Evolutionary conservation across 2,797 vertebrate genomes (phyloP).

Genomic region (Crenichthys baileyi): DNA sequence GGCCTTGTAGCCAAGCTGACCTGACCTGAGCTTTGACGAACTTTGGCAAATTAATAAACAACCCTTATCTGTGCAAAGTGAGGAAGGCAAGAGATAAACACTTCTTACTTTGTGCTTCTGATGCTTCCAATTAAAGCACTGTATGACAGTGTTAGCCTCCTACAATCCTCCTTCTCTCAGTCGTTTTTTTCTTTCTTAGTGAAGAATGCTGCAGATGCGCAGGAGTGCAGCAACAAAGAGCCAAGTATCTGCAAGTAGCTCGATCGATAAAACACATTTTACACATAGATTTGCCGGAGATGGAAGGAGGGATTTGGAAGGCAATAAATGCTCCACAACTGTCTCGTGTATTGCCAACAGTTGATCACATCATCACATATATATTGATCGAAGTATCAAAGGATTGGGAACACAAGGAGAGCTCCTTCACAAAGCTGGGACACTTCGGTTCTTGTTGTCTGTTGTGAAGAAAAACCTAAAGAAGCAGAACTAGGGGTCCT

Average conservation of each 20-base stretch:
- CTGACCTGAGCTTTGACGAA: constrained; percentile 64
- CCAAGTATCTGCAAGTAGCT: constrained; percentile 33
- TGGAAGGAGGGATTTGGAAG: constrained; percentile 32
- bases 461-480: constrained; percentile 17
- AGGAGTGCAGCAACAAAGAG: constrained; percentile 53
- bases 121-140: constrained; percentile 64
- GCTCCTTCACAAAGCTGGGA: constrained; percentile 19
- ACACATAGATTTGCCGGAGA: constrained; percentile 33
- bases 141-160: constrained; percentile 45
- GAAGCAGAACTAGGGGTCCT: constrained; percentile 14
- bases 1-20: constrained; percentile 61
- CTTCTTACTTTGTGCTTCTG: constrained; percentile 45
- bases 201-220: constrained; percentile 24
- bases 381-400: constrained; percentile 56
- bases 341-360: constrained; percentile 39
- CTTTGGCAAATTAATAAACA: constrained; percentile 65
- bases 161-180: not conserved
- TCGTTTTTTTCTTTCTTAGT: constrained; percentile 12
- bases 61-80: constrained; percentile 54
- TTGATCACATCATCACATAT: constrained; percentile 69
- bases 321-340: constrained; percentile 46
- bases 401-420: constrained; percentile 11
- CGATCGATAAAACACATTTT: constrained; percentile 71
- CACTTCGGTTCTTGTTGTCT: constrained; percentile 45
- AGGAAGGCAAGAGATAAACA: constrained; percentile 51